A percentile compares a stretch with the other conserved stretches of the same genome.
phyloP scores from a whole-genome alignment of 2,888 invertebrate species.

The Trachelus stipa region DNA sequence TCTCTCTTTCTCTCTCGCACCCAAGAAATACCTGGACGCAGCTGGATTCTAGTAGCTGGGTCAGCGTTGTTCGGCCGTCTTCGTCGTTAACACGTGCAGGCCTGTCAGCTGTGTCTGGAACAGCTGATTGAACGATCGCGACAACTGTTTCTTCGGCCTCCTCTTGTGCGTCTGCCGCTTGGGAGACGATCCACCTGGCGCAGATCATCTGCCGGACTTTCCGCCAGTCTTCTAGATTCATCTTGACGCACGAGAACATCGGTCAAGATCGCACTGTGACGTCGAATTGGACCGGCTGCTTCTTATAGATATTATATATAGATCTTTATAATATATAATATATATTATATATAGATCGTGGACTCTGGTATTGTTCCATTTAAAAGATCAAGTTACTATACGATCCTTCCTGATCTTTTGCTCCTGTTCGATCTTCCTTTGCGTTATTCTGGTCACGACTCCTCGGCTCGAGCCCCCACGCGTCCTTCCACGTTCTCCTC shows the following conservation, averaged over 20 bases:
- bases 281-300: too few relatives aligned
- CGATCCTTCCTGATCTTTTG: slow-evolving; percentile 28
- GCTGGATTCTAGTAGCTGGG: too few relatives aligned
- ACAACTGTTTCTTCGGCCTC: not conserved
- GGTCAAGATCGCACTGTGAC: not conserved
- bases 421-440: slow-evolving; percentile 35
- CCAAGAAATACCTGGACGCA: too few relatives aligned
- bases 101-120: slow-evolving; percentile 2
- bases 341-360: too few relatives aligned
- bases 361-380: too few relatives aligned
- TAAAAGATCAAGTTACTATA: too few relatives aligned
- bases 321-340: too few relatives aligned
- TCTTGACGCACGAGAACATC: not conserved
- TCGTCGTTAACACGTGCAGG: too few relatives aligned
- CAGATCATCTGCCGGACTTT: not conserved
- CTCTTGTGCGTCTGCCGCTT: too few relatives aligned
- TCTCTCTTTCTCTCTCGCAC: too few relatives aligned
- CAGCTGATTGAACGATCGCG: slow-evolving; percentile 5
- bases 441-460: slow-evolving; percentile 56
- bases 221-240: not conserved
- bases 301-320: too few relatives aligned
- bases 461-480: slow-evolving; percentile 24
- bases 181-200: not conserved
- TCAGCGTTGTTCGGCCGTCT: too few relatives aligned
- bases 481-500: slow-evolving; percentile 12